These are phyloP conservation scores for Jacana jacana DNA, from an alignment of 2,113 vertebrate genomes.

Conservation along the genomic window DNA sequence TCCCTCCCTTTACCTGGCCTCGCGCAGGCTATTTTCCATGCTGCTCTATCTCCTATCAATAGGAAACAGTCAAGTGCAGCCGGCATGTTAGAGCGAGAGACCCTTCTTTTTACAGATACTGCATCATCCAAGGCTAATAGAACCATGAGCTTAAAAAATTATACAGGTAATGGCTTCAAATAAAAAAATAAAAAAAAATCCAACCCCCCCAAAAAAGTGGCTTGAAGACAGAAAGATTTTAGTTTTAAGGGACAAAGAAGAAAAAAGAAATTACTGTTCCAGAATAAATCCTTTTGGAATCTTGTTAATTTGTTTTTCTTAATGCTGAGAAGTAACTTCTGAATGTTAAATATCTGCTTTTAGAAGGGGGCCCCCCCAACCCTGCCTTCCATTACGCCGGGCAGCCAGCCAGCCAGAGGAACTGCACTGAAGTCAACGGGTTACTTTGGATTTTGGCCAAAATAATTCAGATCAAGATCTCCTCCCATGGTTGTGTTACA, in stretches of 20 bases:
- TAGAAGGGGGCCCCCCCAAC: background rate
- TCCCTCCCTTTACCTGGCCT: constrained; percentile 10
- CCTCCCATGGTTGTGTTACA: background rate
- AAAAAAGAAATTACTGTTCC: background rate
- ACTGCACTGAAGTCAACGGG: background rate
- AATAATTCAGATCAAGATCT: background rate
- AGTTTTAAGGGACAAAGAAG: background rate
- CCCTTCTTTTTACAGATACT: background rate
- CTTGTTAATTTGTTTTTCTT: background rate
- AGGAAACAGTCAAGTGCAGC: constrained; percentile 61
- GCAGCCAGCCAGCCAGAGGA: background rate
- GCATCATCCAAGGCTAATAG: constrained; percentile 51
- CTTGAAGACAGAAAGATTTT: background rate
- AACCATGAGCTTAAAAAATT: constrained; percentile 54
- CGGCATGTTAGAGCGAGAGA: background rate
- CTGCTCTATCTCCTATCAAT: constrained; percentile 70
- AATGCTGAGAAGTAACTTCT: background rate
- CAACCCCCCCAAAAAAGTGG: background rate
- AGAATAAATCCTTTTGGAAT: background rate
- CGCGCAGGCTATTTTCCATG: constrained; percentile 60
- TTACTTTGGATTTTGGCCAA: background rate
- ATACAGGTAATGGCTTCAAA: constrained; percentile 49
- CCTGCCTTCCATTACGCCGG: background rate
- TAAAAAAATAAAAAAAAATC: background rate
- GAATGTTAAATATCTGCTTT: background rate